phyloP scores from a whole-genome alignment of 2,888 invertebrate species.

The Pseudococcus viburni region DNA sequence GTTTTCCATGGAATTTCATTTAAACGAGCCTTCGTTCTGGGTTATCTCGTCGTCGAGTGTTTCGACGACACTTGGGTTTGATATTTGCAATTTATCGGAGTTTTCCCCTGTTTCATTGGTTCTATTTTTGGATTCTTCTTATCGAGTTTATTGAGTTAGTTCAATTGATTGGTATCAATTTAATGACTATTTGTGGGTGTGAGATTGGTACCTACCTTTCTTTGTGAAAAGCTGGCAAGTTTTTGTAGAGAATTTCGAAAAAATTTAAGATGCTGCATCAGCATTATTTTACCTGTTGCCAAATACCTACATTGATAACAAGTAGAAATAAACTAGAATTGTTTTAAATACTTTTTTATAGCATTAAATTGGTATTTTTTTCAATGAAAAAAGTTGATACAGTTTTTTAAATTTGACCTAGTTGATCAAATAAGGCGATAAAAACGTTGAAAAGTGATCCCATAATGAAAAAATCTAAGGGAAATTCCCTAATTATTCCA shows the following conservation, averaged over 20 bases:
- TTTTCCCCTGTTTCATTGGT: background rate
- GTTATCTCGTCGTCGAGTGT: background rate
- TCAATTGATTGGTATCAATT: too few species aligned
- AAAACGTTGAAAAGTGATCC: background rate
- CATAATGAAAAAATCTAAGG: background rate
- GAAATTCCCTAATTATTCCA: too few species aligned
- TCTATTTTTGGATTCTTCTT: background rate
- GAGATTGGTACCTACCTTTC: background rate
- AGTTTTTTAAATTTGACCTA: background rate
- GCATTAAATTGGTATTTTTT: background rate
- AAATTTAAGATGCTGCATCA: background rate
- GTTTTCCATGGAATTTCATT: conserved; percentile 12
- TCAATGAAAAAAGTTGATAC: background rate
- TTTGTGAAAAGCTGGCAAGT: background rate
- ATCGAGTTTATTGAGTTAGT: background rate
- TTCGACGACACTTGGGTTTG: background rate
- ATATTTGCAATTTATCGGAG: background rate
- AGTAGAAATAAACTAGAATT: too few species aligned
- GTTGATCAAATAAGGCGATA: background rate
- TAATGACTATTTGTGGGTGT: background rate
- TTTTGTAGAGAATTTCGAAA: background rate
- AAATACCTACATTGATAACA: background rate
- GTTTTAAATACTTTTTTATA: background rate
- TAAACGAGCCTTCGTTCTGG: background rate
- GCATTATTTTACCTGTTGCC: background rate